A percentile compares a stretch with the other conserved stretches of the same genome.
Evolutionary conservation across 2,888 invertebrate species (phyloP).

Genomic region (Pristionchus mayeri): DNA sequence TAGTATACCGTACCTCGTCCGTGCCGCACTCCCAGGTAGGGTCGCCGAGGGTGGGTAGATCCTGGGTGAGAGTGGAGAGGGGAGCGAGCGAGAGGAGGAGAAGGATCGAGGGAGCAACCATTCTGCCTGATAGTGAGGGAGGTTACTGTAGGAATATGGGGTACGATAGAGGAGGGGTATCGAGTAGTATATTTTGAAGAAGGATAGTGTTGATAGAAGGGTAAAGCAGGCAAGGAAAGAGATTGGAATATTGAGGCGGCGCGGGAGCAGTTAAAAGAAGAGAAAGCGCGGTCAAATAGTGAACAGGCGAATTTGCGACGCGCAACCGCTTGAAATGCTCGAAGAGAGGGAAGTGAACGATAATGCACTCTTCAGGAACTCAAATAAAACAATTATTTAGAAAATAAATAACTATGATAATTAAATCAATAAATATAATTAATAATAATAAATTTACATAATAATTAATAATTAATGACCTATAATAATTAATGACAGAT

Average conservation of each 20-base stretch:
- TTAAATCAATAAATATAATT: no score
- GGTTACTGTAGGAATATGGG: background rate
- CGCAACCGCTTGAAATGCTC: background rate
- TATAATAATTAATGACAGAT: no score
- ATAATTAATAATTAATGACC: no score
- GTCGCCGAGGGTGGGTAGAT: constrained; percentile 2
- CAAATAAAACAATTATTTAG: no score
- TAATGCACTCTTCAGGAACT: background rate
- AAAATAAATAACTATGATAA: no score
- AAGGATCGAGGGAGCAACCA: background rate
- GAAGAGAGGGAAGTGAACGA: no score
- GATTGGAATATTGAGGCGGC: background rate
- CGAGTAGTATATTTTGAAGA: no score
- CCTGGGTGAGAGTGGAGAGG: background rate
- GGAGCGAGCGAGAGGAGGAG: background rate
- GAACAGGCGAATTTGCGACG: background rate
- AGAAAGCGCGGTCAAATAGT: no score
- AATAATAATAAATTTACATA: no score
- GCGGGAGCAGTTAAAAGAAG: no score
- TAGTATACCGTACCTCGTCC: constrained; percentile 28
- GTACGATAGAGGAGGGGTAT: background rate
- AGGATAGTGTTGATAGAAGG: no score
- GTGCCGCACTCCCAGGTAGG: constrained; percentile 48
- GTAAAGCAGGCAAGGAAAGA: background rate
- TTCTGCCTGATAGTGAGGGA: background rate